A percentile compares a stretch with the other conserved stretches of the same genome.
These are phyloP conservation scores for Phoxinus phoxinus DNA, from an alignment of 2,113 vertebrate genomes.

Conservation along the genomic window DNA sequence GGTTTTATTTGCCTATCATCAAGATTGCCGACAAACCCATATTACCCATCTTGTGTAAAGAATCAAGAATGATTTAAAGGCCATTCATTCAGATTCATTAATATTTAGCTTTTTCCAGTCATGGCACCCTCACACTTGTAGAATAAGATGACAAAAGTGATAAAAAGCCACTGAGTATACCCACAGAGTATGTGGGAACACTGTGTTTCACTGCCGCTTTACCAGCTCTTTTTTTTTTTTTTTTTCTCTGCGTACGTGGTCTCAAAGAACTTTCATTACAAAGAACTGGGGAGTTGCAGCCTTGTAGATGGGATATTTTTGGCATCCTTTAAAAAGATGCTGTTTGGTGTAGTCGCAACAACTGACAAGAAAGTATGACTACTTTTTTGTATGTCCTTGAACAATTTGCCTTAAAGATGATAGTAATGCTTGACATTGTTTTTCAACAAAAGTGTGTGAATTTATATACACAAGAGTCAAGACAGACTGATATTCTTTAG, in stretches of 20 bases:
- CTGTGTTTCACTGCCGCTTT: constrained; percentile 61
- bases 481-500: neutral
- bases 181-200: constrained; percentile 62
- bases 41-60: neutral
- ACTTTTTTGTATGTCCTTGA: neutral
- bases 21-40: neutral
- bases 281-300: neutral
- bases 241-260: constrained; percentile 57
- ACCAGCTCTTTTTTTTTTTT: constrained; percentile 69
- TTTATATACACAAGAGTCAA: too few relatives aligned
- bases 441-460: neutral
- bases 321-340: neutral
- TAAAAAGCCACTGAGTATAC: constrained; percentile 52
- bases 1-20: constrained; percentile 13
- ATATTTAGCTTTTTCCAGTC: constrained; percentile 16
- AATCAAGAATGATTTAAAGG: neutral
- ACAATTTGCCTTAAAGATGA: neutral
- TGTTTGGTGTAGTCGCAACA: neutral
- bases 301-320: constrained; percentile 8
- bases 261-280: constrained; percentile 32
- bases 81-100: constrained; percentile 5
- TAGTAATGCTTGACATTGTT: neutral
- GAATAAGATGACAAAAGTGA: constrained; percentile 41
- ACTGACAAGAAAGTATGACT: neutral
- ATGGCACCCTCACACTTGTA: neutral